A percentile compares a stretch with the other conserved stretches of the same genome.
Conservation (phyloP, 2,888 invertebrate genomes). For the Eulithis testata region DNA sequence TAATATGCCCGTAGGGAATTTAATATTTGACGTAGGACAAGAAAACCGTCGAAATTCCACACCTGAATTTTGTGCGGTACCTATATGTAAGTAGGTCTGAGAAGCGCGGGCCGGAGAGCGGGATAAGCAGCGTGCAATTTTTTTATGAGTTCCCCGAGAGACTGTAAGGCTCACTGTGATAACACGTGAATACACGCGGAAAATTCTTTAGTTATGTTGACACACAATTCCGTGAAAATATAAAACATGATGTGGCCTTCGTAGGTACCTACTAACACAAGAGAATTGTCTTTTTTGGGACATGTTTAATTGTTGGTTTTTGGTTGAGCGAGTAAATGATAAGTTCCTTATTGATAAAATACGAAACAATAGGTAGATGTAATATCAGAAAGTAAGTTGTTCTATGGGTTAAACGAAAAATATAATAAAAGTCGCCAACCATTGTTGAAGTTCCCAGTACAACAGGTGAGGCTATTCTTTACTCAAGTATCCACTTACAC, state of each 20-base stretch:
- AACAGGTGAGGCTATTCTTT: conserved; percentile 51
- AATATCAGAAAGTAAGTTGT: conserved; percentile 8
- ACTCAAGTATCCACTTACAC: conserved; percentile 43
- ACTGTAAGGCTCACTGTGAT: conserved; percentile 29
- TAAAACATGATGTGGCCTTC: conserved; percentile 14
- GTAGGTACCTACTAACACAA: conserved; percentile 12
- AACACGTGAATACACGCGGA: conserved; percentile 38
- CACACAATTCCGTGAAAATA: conserved; percentile 28
- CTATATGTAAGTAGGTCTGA: conserved; percentile 49
- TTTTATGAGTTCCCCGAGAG: conserved; percentile 57
- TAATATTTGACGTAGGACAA: conserved; percentile 70
- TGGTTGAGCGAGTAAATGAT: neutral
- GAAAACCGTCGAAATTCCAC: conserved; percentile 57
- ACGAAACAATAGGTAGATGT: neutral
- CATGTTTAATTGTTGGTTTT: conserved; percentile 13
- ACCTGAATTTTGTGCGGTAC: conserved; percentile 63
- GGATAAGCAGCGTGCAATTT: conserved; percentile 57
- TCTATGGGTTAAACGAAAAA: conserved; percentile 27
- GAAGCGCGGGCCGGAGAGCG: conserved; percentile 48
- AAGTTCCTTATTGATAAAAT: conserved; percentile 8
- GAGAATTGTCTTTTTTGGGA: conserved; percentile 13
- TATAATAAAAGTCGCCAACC: conserved; percentile 41
- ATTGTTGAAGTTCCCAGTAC: conserved; percentile 43
- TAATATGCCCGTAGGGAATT: conserved; percentile 68
- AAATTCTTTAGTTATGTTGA: conserved; percentile 34